Conservation (phyloP, 37 sponge, comb jelly and placozoan species). For the Bolinopsis microptera region DNA sequence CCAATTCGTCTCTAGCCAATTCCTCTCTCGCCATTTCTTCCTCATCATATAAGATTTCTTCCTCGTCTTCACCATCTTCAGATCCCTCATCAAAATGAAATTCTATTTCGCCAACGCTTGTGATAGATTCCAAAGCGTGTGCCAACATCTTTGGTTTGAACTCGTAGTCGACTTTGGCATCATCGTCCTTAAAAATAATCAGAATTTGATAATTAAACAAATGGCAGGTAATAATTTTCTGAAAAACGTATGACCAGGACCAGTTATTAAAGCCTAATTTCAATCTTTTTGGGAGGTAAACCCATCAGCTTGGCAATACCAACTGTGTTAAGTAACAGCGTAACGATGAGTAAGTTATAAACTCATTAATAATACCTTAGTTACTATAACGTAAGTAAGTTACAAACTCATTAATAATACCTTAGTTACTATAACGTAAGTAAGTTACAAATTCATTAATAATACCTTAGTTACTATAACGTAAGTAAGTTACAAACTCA, state of each 20-base stretch:
- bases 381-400: background rate
- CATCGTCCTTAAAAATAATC: slow-evolving; percentile 21
- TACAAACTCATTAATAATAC: background rate
- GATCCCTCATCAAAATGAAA: slow-evolving; percentile 27
- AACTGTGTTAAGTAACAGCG: too few species aligned
- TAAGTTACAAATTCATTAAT: too few species aligned
- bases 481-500: background rate
- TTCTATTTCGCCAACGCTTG: slow-evolving; percentile 25
- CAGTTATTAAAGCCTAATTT: too few species aligned
- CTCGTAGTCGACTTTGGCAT: slow-evolving; percentile 23
- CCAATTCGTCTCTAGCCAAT: background rate
- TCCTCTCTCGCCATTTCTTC: background rate
- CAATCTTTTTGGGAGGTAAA: too few species aligned
- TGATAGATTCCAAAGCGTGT: background rate
- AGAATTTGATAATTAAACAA: too few species aligned
- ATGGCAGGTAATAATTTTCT: too few species aligned
- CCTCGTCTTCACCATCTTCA: slow-evolving; percentile 7
- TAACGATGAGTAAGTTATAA: background rate
- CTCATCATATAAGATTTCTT: slow-evolving; percentile 10
- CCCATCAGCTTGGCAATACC: too few species aligned
- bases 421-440: background rate
- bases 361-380: too few species aligned
- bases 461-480: background rate
- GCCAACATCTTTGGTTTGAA: background rate
- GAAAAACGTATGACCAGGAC: too few species aligned